Evolutionary conservation across 2,113 vertebrate species (phyloP).

Genomic region (Pelodiscus sinensis): DNA sequence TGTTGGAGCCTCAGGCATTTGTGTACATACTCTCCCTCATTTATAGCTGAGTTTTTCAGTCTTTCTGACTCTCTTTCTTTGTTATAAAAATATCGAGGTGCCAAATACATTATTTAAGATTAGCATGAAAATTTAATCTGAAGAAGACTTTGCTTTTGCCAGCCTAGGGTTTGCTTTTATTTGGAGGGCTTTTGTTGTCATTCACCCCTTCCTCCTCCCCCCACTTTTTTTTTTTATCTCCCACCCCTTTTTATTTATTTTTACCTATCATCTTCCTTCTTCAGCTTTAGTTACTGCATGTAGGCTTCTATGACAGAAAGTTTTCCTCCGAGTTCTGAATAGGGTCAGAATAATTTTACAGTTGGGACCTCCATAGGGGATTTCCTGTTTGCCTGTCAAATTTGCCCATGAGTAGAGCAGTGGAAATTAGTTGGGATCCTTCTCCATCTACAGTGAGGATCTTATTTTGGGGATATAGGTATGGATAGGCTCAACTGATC

Average conservation of each 20-base stretch:
- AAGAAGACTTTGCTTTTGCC: slow-evolving; percentile 62
- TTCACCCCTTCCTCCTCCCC: background rate
- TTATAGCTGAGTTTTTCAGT: slow-evolving; percentile 49
- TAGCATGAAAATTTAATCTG: slow-evolving; percentile 76
- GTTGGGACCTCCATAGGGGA: slow-evolving; percentile 45
- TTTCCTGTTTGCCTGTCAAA: slow-evolving; percentile 56
- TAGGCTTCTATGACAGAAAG: slow-evolving; percentile 61
- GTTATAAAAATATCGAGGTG: slow-evolving; percentile 59
- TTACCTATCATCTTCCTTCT: slow-evolving; percentile 54
- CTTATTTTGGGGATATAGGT: slow-evolving; percentile 29
- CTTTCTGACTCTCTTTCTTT: slow-evolving; percentile 59
- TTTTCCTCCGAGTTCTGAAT: slow-evolving; percentile 68
- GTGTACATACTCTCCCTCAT: slow-evolving; percentile 49
- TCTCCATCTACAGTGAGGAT: slow-evolving; percentile 1
- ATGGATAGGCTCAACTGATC: background rate
- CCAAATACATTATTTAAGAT: slow-evolving; percentile 78
- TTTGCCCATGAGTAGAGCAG: slow-evolving; percentile 36
- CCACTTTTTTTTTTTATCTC: slow-evolving; percentile 13
- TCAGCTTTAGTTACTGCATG: slow-evolving; percentile 50
- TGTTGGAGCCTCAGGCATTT: slow-evolving; percentile 18
- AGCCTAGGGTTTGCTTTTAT: slow-evolving; percentile 56
- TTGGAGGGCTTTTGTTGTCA: slow-evolving; percentile 61
- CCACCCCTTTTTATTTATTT: slow-evolving; percentile 54
- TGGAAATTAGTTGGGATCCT: slow-evolving; percentile 50
- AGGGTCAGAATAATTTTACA: slow-evolving; percentile 65